Evolutionary conservation across 2,797 vertebrate genomes (phyloP).

Genomic region (Melanogrammus aeglefinus): DNA sequence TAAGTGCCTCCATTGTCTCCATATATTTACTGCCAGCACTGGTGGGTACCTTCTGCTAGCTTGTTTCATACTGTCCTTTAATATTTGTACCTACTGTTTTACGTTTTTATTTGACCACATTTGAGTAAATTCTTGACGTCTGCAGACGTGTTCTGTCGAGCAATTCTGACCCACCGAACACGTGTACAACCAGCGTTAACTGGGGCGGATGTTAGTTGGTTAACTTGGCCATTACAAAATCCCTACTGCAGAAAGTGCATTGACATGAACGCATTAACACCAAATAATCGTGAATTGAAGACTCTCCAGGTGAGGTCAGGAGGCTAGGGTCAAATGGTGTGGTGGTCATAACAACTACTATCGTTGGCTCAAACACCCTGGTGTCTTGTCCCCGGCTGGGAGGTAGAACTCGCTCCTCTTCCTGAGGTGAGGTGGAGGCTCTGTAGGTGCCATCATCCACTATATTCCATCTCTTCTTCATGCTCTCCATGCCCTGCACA

Average conservation of each 20-base stretch:
- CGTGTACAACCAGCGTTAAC: no score
- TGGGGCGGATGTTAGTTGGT: no score
- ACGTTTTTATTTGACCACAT: neutral
- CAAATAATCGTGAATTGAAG: no score
- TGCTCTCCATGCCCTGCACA: conserved; percentile 81
- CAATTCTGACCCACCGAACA: neutral
- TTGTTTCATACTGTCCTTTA: neutral
- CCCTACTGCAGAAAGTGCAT: no score
- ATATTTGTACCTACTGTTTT: neutral
- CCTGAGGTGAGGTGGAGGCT: conserved; percentile 80
- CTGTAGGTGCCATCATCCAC: conserved; percentile 82
- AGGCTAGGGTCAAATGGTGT: neutral
- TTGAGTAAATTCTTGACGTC: neutral
- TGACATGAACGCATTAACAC: no score
- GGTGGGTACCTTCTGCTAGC: neutral
- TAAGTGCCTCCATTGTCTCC: neutral
- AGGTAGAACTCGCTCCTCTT: conserved; percentile 86
- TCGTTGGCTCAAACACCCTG: conserved; percentile 86
- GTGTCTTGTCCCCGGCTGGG: conserved; percentile 73
- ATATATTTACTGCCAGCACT: neutral
- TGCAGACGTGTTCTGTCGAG: no score
- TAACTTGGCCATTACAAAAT: no score
- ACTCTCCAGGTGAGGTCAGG: neutral
- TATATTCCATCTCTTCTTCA: conserved; percentile 88
- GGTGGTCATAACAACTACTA: conserved; percentile 41